Base-by-base conservation (phyloP, 2,113 vertebrate genomes). In the Zapornia atra region DNA sequence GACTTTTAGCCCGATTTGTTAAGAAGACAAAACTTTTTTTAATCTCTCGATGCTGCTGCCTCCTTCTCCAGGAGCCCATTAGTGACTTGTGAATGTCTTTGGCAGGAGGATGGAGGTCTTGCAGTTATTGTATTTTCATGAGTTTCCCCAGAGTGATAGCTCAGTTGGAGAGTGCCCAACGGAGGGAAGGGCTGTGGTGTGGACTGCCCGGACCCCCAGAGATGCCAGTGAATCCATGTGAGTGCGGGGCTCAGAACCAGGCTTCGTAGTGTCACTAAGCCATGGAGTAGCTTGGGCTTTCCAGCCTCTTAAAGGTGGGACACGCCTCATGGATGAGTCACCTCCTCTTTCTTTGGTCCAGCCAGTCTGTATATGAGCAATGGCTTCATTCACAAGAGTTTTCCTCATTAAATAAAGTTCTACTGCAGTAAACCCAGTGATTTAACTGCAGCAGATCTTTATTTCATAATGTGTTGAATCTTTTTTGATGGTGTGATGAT, bases 91-190 rank as follows among this genome's bases (percentile, higher is more conserved):
- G 64, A 77, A 60, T 77, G 19, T 72, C 68, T 60, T 75, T 48
- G 26, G 16, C 26, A 53, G 38, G 33, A 88, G 29, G 36, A 36
- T 46, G 15, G 61, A 82, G 6, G 9, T 75, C 46, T 82, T 24
- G 15, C 12, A n/a, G 36, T 71, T 60, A 6, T 0, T 4, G 5
- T 28, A 29, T 40, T 77, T 81, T 8, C 15, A 10, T 46, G 53
- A 77, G 24, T 24, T 88, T 70, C 15, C 46, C 81, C 28, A 17
- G 0, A 61, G 40, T 7, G 5, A 4, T 11, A 19, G n/a, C 7
- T 25, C 36, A 40, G 4, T 8, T 57, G 44, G 31, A 8, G 56
- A 69, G 19, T 40, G 21, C 60, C 28, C 24, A 28, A 0, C 0
- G 2, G 29, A 54, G 46, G 26, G 40, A 36, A 0, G 34, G 19